These are phyloP conservation scores for Loripinus fragilis DNA, from an alignment of 2,888 invertebrate species.

Conservation along the genomic window DNA sequence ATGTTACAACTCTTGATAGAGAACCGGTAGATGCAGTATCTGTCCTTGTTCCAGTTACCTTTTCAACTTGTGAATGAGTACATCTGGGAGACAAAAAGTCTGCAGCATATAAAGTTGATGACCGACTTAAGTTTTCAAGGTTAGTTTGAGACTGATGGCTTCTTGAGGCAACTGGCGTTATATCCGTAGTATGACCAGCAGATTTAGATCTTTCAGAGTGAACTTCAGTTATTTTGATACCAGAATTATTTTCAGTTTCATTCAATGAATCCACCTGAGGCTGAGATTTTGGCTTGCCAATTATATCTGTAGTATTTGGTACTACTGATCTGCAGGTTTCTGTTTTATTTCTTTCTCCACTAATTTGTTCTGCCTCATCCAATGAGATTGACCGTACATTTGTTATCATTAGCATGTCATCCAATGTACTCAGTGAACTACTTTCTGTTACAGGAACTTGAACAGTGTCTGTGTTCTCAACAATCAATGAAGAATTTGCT, in stretches of 20 bases:
- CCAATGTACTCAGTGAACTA: neutral
- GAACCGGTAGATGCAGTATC: neutral
- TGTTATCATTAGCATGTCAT: slow-evolving; percentile 41
- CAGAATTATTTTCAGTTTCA: neutral
- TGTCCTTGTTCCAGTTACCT: neutral
- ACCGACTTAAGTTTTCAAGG: neutral
- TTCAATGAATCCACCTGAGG: neutral
- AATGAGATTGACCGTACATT: slow-evolving; percentile 47
- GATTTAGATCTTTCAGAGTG: neutral
- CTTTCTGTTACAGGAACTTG: neutral
- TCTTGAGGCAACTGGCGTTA: neutral
- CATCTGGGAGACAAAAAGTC: neutral
- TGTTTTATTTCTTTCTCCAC: neutral
- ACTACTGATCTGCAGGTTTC: neutral
- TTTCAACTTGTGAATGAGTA: neutral
- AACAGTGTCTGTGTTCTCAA: neutral
- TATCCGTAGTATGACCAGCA: neutral
- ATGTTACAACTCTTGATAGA: neutral
- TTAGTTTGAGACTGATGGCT: neutral
- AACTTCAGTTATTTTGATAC: neutral
- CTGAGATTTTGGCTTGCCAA: neutral
- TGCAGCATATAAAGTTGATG: neutral
- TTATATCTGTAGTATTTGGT: neutral
- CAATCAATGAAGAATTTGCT: neutral
- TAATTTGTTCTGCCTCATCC: neutral